Conservation (phyloP, 2,113 vertebrate genomes). For the Shinisaurus crocodilurus region DNA sequence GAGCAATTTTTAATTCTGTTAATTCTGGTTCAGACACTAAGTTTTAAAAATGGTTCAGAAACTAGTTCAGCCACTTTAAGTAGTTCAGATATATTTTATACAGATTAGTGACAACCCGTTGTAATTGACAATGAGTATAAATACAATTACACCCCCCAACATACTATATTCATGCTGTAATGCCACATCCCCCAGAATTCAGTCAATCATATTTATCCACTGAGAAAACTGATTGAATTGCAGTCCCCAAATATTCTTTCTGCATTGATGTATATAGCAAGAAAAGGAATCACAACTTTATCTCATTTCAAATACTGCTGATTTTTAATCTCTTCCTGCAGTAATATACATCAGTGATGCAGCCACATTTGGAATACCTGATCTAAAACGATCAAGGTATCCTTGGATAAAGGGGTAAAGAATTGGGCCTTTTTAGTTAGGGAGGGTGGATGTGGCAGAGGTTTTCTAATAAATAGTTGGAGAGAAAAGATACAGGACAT, state of each 20-base stretch:
- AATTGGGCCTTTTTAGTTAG: neutral
- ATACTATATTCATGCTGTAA: neutral
- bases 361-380: neutral
- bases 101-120: neutral
- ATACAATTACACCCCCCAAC: neutral
- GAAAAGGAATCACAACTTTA: neutral
- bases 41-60: neutral
- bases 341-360: neutral
- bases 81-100: neutral
- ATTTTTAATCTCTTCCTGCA: neutral
- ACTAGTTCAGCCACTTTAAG: neutral
- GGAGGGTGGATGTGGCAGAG: too few species aligned
- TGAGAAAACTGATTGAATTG: neutral
- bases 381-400: neutral
- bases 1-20: neutral
- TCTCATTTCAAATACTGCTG: neutral
- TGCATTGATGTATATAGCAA: neutral
- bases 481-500: neutral
- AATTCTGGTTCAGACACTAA: neutral
- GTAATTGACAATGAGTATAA: neutral
- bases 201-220: neutral
- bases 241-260: neutral
- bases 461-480: neutral
- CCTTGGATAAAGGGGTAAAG: neutral
- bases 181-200: too few species aligned